A percentile compares a stretch with the other conserved stretches of the same genome.
These are phyloP conservation scores for Platerodrilus igneus DNA, from an alignment of 2,888 invertebrate species.

Conservation along the genomic window DNA sequence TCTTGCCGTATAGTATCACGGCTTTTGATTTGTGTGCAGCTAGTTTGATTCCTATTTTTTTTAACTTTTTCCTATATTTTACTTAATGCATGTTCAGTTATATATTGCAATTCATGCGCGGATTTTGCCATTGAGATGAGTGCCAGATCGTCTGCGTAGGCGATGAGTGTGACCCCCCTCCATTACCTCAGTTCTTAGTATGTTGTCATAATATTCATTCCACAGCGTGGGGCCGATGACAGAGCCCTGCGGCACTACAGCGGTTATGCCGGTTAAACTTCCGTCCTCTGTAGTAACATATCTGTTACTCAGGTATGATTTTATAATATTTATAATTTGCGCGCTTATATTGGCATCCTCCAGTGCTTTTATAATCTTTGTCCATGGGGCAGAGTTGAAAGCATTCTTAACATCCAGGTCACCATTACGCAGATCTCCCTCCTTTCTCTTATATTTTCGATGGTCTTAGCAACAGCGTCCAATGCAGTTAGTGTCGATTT, in stretches of 20 bases:
- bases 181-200: constrained; percentile 7
- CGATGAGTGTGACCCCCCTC: constrained; percentile 10
- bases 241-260: constrained; percentile 9
- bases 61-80: too few relatives aligned
- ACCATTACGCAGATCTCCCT: too few relatives aligned
- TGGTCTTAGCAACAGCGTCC: too few relatives aligned
- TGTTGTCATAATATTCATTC: constrained; percentile 6
- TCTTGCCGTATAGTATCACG: too few relatives aligned
- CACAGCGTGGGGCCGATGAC: constrained; percentile 9
- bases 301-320: constrained; percentile 1
- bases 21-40: too few relatives aligned
- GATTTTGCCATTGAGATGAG: too few relatives aligned
- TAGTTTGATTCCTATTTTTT: too few relatives aligned
- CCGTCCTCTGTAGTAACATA: not conserved
- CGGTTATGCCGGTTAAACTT: not conserved
- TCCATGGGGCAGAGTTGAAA: constrained; percentile 14
- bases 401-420: constrained; percentile 15
- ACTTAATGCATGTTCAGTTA: too few relatives aligned
- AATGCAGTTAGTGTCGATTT: too few relatives aligned
- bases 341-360: not conserved
- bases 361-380: not conserved
- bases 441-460: too few relatives aligned
- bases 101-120: too few relatives aligned
- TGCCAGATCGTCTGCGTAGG: constrained; percentile 13
- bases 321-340: not conserved